Evolutionary conservation across 2,113 vertebrate species (phyloP), one percentile per base, ranked within the genome.

Genomic region (Leptocoma aspasia): DNA sequence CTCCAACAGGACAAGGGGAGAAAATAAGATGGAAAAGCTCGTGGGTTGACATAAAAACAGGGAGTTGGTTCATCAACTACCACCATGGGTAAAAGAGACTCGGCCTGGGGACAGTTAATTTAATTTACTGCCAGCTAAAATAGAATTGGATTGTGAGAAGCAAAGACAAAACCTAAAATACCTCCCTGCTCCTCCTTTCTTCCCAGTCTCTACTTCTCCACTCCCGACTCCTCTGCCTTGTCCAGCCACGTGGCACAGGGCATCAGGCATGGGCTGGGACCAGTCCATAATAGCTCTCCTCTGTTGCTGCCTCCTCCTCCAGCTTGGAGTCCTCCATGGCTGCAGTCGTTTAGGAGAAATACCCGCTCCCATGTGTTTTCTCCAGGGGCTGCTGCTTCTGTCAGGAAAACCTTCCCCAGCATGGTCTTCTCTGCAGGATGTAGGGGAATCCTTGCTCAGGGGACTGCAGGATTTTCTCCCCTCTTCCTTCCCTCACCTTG

Each of bases 161-260:
- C 37, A 66, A 66, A 42, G 31, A 42, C 7, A 31, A 57, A 86
- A 68, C 61, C 44, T 59, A 33, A 59, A 50, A 31, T 50, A 42
- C 11, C 26, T 35, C 17, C 2, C 2, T 0, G 1, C 9, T 42
- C 16, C 13, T 59, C 2, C 4, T 52, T 76, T 66, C 20, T 59
- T 73, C 10, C 9, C 18, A 22, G 33, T 86, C 31, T n/a, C 47
- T 13, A 41, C 13, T 57, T 12, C 26, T 76, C 9, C 13, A 5
- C 45, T 57, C 20, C 15, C 0, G 1, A 20, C 30, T 86, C 16
- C 31, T 66, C 35, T 86, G 61, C 44, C 17, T 68, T 30, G 13
- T 66, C 20, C 31, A 59, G 31, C 37, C 11, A 13, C 1, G 2
- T 57, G 52, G 52, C 52, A 31, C 37, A 76, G 52, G 10, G 21